Conservation (phyloP, 2,888 invertebrate genomes). For the Priocnemis perturbator region DNA sequence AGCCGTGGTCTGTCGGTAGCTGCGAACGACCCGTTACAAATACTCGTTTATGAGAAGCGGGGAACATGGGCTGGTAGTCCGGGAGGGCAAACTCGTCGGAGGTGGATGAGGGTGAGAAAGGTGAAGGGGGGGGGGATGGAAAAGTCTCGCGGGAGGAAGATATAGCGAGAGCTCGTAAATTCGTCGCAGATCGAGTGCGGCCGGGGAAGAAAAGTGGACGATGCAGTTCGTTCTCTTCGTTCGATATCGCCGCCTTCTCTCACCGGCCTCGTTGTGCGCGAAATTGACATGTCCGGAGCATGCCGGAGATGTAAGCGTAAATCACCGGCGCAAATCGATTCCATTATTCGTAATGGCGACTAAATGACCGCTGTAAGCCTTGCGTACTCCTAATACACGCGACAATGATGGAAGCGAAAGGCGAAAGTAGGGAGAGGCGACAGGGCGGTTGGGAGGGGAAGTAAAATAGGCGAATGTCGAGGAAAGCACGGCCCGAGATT, state of each 20-base stretch:
- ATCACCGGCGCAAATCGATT: slow-evolving; percentile 47
- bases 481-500: neutral
- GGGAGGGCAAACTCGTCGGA: neutral
- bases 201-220: slow-evolving; percentile 13
- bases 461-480: neutral
- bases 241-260: slow-evolving; percentile 9
- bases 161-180: slow-evolving; percentile 11
- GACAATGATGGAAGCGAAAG: slow-evolving; percentile 7
- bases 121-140: slow-evolving; percentile 1
- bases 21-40: slow-evolving; percentile 8
- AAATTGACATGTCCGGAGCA: neutral
- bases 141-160: slow-evolving; percentile 14
- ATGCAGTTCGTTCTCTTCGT: slow-evolving; percentile 14
- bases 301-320: slow-evolving; percentile 16
- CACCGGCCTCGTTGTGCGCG: neutral
- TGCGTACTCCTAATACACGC: slow-evolving; percentile 26
- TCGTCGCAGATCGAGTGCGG: slow-evolving; percentile 13
- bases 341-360: slow-evolving; percentile 42
- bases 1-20: too few species aligned
- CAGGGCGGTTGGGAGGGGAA: neutral
- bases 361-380: slow-evolving; percentile 37
- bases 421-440: slow-evolving; percentile 10
- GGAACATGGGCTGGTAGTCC: neutral
- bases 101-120: slow-evolving; percentile 1
- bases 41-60: slow-evolving; percentile 10